Evolutionary conservation across 2,113 vertebrate genomes (phyloP), one percentile per base, ranked within the genome.

Genomic region (Spermophilus dauricus): DNA sequence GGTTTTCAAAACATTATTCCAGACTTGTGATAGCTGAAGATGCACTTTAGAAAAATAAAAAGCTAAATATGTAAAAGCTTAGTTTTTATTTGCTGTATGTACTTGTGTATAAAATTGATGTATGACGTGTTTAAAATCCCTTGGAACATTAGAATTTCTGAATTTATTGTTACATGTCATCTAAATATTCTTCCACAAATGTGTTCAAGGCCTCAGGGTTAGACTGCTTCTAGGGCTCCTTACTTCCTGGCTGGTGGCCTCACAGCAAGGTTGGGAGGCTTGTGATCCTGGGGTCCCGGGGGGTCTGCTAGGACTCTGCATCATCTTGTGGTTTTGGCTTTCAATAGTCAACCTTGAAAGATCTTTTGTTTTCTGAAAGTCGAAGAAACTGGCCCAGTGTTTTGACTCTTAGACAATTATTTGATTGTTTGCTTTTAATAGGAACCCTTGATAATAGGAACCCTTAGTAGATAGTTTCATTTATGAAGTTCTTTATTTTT

Each of bases 401-500:
- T 85, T 69, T 82, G 96, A 73, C 18, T 85, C n/a, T 72, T 69
- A 92, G 78, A 96, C 96, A 98, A 73, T 94, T 94, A 84, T 81
- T 93, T 97, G 78, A 96, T 98, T 95, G 95, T 94, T 96, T 94
- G 69, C 51, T 65, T 61, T 82, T 95, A 97, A 96, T 78, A 89
- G 94, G 92, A 95, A 75, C 48, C 88, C 26, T 76, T 65, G 67
- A 85, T 95, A 97, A 96, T 78, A 89, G 94, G 92, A 95, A 75
- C 48, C 88, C 26, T 76, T 45, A 56, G 17, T 4, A 22, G 18
- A 81, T 72, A 28, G 42, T 90, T 92, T 86, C 85, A 86, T 7
- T 87, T 65, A 53, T 72, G 70, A 96, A 70, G 86, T 78, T 32
- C 48, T 92, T 86, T 91, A 45, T 91, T 94, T 45, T 95, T 86